Conservation (phyloP, 2,113 vertebrate genomes). For the Gavialis gangeticus region DNA sequence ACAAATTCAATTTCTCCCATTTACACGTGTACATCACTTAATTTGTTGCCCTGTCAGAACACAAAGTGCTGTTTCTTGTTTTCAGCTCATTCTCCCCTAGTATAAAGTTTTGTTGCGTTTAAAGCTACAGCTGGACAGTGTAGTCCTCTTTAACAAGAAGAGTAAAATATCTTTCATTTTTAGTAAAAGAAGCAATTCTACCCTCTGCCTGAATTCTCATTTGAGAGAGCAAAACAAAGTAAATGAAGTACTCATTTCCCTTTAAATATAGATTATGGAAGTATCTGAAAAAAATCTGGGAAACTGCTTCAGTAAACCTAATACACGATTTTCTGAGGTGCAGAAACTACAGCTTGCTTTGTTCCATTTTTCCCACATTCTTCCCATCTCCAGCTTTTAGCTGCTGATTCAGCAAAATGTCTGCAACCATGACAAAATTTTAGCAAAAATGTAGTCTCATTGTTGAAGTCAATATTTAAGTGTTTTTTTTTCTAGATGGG, state of each 20-base stretch:
- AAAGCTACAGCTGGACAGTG: constrained; percentile 21
- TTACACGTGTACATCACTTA: constrained; percentile 17
- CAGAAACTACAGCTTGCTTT: neutral
- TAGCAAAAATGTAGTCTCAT: neutral
- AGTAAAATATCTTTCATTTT: constrained; percentile 4
- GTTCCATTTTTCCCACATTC: neutral
- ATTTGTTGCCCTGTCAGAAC: neutral
- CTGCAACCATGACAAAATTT: neutral
- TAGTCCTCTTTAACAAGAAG: constrained; percentile 31
- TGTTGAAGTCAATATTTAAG: constrained; percentile 11
- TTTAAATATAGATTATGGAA: neutral
- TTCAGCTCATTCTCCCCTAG: constrained; percentile 22
- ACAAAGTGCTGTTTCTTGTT: constrained; percentile 42
- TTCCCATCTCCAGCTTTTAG: neutral
- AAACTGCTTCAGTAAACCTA: neutral
- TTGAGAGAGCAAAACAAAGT: neutral
- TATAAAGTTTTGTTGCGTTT: constrained; percentile 29
- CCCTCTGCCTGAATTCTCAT: neutral
- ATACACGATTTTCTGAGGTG: neutral
- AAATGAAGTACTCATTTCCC: neutral
- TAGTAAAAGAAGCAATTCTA: neutral
- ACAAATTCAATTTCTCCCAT: constrained; percentile 19
- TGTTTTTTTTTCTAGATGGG: neutral
- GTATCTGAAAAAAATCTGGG: neutral
- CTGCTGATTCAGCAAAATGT: neutral